phyloP scores from a whole-genome alignment of 1,140 invertebrate species.

The Trialeurodes vaporariorum region DNA sequence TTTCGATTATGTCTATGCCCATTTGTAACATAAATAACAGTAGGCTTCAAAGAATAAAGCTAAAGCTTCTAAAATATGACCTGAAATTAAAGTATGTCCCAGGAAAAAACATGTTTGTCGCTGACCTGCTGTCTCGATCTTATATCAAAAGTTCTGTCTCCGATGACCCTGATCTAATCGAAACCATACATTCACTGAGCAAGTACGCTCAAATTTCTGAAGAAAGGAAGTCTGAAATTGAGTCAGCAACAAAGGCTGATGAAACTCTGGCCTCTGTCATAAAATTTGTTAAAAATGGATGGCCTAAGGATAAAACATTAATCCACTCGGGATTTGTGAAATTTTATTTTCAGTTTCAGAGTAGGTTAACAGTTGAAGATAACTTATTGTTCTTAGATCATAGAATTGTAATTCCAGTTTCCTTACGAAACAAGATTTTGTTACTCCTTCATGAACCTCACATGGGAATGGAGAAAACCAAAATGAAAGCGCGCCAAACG shows the following conservation, averaged over 20 bases:
- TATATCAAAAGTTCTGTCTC: slow-evolving; percentile 4
- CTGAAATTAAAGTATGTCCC: slow-evolving; percentile 26
- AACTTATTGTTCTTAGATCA: slow-evolving; percentile 7
- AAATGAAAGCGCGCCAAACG: slow-evolving; percentile 6
- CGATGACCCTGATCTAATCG: neutral
- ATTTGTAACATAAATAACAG: slow-evolving; percentile 21
- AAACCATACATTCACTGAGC: slow-evolving; percentile 8
- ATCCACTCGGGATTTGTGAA: too few species aligned
- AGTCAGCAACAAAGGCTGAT: slow-evolving; percentile 33
- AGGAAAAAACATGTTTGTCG: slow-evolving; percentile 26
- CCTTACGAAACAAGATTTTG: slow-evolving; percentile 1
- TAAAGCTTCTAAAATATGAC: slow-evolving; percentile 32
- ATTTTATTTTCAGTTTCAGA: slow-evolving; percentile 21
- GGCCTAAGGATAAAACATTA: slow-evolving; percentile 5
- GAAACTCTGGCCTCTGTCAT: slow-evolving; percentile 42
- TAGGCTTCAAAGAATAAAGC: slow-evolving; percentile 34
- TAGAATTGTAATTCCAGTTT: slow-evolving; percentile 10
- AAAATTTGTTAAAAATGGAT: slow-evolving; percentile 23
- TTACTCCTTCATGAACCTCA: slow-evolving; percentile 10
- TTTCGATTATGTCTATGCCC: slow-evolving; percentile 23
- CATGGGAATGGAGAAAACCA: slow-evolving; percentile 12
- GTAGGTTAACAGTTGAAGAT: slow-evolving; percentile 18
- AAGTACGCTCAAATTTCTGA: slow-evolving; percentile 13
- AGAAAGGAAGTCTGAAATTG: slow-evolving; percentile 19
- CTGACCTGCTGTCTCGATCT: slow-evolving; percentile 28